Evolutionary conservation across 2,797 vertebrate genomes (phyloP), one percentile per base, ranked within the genome.

Genomic region (Protonibea diacanthus): DNA sequence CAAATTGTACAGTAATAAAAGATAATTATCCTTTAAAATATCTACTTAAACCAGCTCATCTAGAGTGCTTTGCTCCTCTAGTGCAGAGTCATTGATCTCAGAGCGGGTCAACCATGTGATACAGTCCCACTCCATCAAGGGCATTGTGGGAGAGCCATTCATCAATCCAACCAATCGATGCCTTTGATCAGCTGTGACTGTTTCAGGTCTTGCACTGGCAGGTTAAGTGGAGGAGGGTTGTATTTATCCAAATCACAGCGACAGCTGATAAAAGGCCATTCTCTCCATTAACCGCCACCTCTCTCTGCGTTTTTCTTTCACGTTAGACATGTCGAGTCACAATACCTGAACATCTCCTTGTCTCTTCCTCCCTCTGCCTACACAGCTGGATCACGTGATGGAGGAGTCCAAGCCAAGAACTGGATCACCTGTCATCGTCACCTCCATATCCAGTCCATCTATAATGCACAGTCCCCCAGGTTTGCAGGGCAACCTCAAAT

Each of bases 401-500:
- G 91, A 92, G 17, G 88, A 83, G 57, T 83, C 81, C 1, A 78
- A 58, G 57, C 88, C 81, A 62, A 87, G 79, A 89, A 82, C 82
- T 53, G 60, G 13, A 9, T 55, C 95, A 42, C 92, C 93, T 48
- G 90, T 96, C 86, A 92, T 96, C 51, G 88, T 96, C 82, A 96
- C 95, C 52, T 95, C 94, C 29, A 93, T 93, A 78, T 94, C 95
- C 82, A 95, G 84, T 85, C 94, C 94, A 10, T 87, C 73, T 14
- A 87, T 95, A 59, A 71, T 89, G 68, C 80, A 89, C 12, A 87
- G 89, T 40, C 87, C 86, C 0, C 83, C 87, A 0, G 81, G 89
- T 87, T 92, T 86, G 81, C 82, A 88, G 17, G 86, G 87, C 75
- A 92, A 79, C 86, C 83, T 85, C 49, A 90, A 91, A 85, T 3